Percentiles rank a stretch among this genome's conserved stretches.
phyloP scores from a whole-genome alignment of 2,797 vertebrate genomes.

The Heteromormyrus szaboi region DNA sequence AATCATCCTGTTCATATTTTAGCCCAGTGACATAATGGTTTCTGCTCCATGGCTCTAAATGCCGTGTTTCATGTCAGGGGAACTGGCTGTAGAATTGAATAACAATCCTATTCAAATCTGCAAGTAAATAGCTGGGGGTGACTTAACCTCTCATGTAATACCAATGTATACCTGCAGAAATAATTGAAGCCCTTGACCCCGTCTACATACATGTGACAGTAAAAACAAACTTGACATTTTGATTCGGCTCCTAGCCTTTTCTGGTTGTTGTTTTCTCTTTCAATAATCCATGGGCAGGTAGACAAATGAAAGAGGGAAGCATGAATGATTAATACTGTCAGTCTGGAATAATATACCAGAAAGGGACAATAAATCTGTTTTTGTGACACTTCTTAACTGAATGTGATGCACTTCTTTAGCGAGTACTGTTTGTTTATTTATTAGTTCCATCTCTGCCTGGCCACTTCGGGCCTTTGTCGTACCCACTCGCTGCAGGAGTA shows the following conservation, averaged over 20 bases:
- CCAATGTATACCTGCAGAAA: slow-evolving; percentile 88
- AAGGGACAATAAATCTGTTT: slow-evolving; percentile 91
- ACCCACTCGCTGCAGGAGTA: not conserved
- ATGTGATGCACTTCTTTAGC: slow-evolving; percentile 59
- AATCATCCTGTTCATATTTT: slow-evolving; percentile 67
- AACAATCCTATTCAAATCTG: slow-evolving; percentile 61
- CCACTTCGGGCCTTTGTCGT: slow-evolving; percentile 2
- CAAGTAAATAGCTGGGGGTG: slow-evolving; percentile 85
- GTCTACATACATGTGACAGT: slow-evolving; percentile 84
- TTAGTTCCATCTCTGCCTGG: slow-evolving; percentile 49
- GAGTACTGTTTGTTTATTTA: slow-evolving; percentile 65
- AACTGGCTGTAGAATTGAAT: slow-evolving; percentile 64
- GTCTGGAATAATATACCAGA: slow-evolving; percentile 95
- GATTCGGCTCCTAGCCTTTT: slow-evolving; percentile 86
- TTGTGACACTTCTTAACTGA: slow-evolving; percentile 92
- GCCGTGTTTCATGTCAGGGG: slow-evolving; percentile 73
- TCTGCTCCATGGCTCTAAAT: slow-evolving; percentile 58
- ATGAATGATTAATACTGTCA: slow-evolving; percentile 99
- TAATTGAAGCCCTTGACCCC: slow-evolving; percentile 99
- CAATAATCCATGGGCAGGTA: slow-evolving; percentile 92
- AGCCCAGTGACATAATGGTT: slow-evolving; percentile 58
- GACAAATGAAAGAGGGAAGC: slow-evolving; percentile 78
- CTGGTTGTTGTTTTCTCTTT: slow-evolving; percentile 95
- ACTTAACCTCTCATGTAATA: slow-evolving; percentile 94
- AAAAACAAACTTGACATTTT: slow-evolving; percentile 99